Evolutionary conservation across 2,113 vertebrate species (phyloP).

Genomic region (Potamarius usumacintae): DNA sequence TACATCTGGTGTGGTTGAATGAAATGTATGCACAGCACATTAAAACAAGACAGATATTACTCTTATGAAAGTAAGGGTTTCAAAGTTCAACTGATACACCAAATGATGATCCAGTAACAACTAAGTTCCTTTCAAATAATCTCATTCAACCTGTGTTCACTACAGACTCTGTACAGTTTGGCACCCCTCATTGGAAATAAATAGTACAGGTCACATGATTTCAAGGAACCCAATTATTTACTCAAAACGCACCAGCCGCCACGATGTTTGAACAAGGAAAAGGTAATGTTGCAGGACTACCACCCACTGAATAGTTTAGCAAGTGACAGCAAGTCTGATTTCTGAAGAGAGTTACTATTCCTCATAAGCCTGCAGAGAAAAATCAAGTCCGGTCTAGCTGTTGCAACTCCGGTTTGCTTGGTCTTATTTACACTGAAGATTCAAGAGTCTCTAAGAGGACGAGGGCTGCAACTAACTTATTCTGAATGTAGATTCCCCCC

Average conservation of each 20-base stretch:
- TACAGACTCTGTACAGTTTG: background rate
- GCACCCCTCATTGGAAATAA: background rate
- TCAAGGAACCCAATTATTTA: conserved; percentile 31
- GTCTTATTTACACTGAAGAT: background rate
- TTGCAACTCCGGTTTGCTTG: background rate
- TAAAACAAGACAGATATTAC: background rate
- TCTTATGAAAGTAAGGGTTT: background rate
- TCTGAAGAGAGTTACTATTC: background rate
- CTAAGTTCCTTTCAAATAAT: background rate
- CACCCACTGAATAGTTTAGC: conserved; percentile 20
- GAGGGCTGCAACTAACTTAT: background rate
- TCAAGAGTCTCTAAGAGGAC: background rate
- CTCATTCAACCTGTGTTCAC: background rate
- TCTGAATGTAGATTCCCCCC: background rate
- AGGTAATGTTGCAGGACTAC: background rate
- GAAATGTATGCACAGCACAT: background rate
- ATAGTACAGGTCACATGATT: conserved; percentile 51
- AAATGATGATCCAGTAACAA: background rate
- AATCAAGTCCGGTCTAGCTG: conserved; percentile 6
- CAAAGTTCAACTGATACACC: no score
- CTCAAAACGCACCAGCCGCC: background rate
- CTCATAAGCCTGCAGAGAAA: background rate
- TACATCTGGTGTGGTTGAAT: background rate
- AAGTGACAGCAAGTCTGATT: conserved; percentile 26
- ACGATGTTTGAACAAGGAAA: background rate